phyloP scores from a whole-genome alignment of 2,888 invertebrate genomes.

The Andrena flavipes region DNA sequence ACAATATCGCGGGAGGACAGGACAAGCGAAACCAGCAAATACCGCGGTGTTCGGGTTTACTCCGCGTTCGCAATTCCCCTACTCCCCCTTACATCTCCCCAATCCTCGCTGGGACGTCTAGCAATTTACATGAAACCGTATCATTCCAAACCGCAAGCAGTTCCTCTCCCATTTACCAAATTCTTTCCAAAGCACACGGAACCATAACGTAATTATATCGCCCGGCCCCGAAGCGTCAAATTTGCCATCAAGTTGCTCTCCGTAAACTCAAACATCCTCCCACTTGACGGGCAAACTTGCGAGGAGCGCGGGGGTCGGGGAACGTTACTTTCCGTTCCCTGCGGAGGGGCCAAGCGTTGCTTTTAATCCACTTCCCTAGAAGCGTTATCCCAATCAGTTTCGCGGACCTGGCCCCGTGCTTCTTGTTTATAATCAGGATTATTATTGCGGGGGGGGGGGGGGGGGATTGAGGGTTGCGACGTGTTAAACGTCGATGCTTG shows the following conservation, averaged over 20 bases:
- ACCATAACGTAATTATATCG: no score
- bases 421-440: not conserved
- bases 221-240: not conserved
- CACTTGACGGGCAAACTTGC: not conserved
- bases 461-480: not conserved
- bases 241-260: not conserved
- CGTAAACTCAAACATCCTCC: not conserved
- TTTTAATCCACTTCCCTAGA: not conserved
- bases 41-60: no score
- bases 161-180: not conserved
- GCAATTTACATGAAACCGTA: no score
- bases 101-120: no score
- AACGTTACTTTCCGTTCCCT: no score
- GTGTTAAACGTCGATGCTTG: conserved; percentile 50
- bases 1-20: no score
- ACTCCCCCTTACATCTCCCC: no score
- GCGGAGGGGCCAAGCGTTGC: not conserved
- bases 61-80: no score
- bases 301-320: no score
- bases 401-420: conserved; percentile 1
- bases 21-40: no score
- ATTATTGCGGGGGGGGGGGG: not conserved
- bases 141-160: no score
- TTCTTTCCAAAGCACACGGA: not conserved
- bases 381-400: not conserved